Evolutionary conservation across 2,888 invertebrate species (phyloP).

Genomic region (Campopleginae sp.): DNA sequence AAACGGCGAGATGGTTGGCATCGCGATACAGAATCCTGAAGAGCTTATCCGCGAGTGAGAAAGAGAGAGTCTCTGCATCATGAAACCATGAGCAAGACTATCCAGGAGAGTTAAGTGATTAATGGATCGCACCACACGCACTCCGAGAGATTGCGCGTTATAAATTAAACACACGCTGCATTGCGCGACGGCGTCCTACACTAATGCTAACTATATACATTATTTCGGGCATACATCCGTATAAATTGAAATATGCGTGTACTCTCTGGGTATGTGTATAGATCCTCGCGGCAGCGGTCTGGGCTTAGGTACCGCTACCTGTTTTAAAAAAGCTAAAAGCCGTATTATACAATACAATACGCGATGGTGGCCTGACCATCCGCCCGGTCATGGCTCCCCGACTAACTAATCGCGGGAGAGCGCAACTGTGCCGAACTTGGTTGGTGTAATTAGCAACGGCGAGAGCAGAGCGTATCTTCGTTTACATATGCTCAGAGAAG

Average conservation of each 20-base stretch:
- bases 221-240: conserved; percentile 2
- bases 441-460: conserved; percentile 53
- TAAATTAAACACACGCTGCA: conserved; percentile 66
- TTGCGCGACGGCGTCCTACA: conserved; percentile 44
- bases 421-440: conserved; percentile 56
- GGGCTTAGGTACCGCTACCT: conserved; percentile 65
- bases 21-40: conserved; percentile 30
- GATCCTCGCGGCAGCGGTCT: conserved; percentile 9
- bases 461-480: not conserved
- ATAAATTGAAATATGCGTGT: not conserved
- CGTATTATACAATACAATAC: conserved; percentile 54
- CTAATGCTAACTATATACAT: conserved; percentile 26
- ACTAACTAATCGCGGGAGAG: conserved; percentile 19
- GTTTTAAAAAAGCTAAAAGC: conserved; percentile 67
- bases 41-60: conserved; percentile 25
- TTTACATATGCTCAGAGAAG: conserved; percentile 24
- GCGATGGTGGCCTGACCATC: conserved; percentile 32
- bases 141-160: conserved; percentile 66
- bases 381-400: conserved; percentile 12
- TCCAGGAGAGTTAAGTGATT: conserved; percentile 64
- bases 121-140: conserved; percentile 66
- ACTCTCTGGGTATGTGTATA: not conserved
- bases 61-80: conserved; percentile 31
- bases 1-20: conserved; percentile 7
- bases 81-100: conserved; percentile 46